Base-by-base conservation (phyloP, 2,888 invertebrate species). In the Horisme vitalbata region DNA sequence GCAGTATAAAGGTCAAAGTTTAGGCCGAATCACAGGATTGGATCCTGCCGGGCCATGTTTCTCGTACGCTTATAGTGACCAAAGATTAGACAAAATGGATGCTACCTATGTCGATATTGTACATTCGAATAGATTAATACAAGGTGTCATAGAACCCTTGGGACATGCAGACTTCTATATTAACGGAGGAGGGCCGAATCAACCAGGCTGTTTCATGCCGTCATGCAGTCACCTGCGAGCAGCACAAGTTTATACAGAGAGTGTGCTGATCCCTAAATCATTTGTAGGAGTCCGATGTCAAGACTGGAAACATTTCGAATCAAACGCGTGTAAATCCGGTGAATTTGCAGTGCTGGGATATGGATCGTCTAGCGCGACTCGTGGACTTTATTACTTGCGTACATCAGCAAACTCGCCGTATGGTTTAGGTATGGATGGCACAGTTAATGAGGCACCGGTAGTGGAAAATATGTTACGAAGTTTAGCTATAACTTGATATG, bases 161-260 rank as follows among this genome's bases (percentile, higher is more conserved):
- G 95, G 94, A 0, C 94, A 94, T 74, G 93, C 92, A 1, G 95
- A 95, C 72, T 95, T 94, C 73, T 95, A 93, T 82, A 93, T 94
- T 3, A 95, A 95, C 61, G 92, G 92, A 11, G 95, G 95, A 9
- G 91, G 92, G 2, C 91, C 94, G 0, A 83, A 91, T 47, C 94
- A 95, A 66, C 94, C 94, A 0, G 94, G 94, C 5, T 94, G 94
- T 67, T 79, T 91, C 20, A 79, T 85, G 70, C 86, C 87, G 0
- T 79, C 83, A 1, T 90, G 90, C 52, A 90, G 90, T 58, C 90
- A 90, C 56, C 71, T 87, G 12, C 73, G 90, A 39, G 89, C 90
- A 3, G 84, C 84, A 1, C 67, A 81, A 67, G 76, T 89, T 2
- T 90, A 80, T 41, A 76, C 75, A 8, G 90, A 90, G 50, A 89